Conservation (phyloP, 2,888 invertebrate species). For the Gnatocerus cornutus region DNA sequence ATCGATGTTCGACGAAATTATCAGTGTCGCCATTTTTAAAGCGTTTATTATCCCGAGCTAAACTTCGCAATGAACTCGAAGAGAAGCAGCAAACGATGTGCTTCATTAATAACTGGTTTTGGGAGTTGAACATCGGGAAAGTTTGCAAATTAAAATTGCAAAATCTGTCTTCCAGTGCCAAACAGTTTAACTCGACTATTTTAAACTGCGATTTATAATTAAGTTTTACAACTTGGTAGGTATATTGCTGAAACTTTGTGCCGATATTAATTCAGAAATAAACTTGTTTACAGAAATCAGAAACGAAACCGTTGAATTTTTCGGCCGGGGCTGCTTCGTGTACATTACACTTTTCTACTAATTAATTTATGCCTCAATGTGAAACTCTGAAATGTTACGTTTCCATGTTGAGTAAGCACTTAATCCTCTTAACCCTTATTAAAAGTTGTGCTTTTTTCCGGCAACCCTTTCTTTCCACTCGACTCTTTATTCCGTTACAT, state of each 20-base stretch:
- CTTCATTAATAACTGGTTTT: conserved; percentile 62
- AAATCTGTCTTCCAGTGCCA: conserved; percentile 63
- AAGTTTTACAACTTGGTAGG: conserved; percentile 62
- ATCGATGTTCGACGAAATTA: conserved; percentile 27
- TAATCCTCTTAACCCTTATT: conserved; percentile 45
- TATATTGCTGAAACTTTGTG: conserved; percentile 56
- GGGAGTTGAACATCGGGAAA: conserved; percentile 60
- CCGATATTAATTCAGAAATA: conserved; percentile 39
- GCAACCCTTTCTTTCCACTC: conserved; percentile 21
- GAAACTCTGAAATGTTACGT: conserved; percentile 31
- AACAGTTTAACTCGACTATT: conserved; percentile 63
- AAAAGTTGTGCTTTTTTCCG: conserved; percentile 39
- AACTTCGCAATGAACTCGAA: conserved; percentile 31
- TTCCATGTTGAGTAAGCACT: conserved; percentile 38
- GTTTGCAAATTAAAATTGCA: conserved; percentile 65
- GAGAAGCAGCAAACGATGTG: conserved; percentile 53
- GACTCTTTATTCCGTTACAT: conserved; percentile 30
- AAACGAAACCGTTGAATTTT: conserved; percentile 19
- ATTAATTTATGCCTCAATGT: conserved; percentile 37
- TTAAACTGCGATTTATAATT: conserved; percentile 62
- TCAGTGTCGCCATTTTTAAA: conserved; percentile 30
- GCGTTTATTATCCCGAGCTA: conserved; percentile 35
- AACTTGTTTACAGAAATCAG: conserved; percentile 35
- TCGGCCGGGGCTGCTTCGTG: conserved; percentile 5
- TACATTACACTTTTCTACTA: conserved; percentile 17